These are phyloP conservation scores for Sylvietta virens DNA, from an alignment of 2,113 vertebrate species.

Conservation along the genomic window DNA sequence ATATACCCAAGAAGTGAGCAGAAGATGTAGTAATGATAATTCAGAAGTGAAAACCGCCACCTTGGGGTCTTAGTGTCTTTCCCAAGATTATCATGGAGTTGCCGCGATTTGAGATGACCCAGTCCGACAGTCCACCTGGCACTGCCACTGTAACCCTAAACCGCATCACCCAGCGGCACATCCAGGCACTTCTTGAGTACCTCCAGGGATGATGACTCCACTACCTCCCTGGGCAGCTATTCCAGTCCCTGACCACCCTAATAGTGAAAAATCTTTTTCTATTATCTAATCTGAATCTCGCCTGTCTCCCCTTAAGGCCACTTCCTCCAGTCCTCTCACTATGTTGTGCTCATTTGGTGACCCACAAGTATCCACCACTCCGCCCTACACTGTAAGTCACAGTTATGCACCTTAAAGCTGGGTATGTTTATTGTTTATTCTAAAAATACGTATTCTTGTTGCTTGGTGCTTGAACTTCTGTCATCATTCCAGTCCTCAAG, in stretches of 20 bases:
- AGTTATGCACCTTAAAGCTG: accelerated
- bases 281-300: accelerated
- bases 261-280: background rate
- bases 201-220: background rate
- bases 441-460: background rate
- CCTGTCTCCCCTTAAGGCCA: background rate
- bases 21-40: background rate
- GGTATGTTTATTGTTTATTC: background rate
- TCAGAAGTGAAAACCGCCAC: background rate
- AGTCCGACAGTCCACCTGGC: background rate
- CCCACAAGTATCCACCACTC: background rate
- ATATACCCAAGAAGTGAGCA: background rate
- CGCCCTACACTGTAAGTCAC: background rate
- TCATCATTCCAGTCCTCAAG: background rate
- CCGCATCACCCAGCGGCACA: background rate
- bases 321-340: background rate
- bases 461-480: background rate
- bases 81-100: accelerated
- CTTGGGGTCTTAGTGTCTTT: background rate
- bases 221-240: background rate
- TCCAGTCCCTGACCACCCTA: background rate
- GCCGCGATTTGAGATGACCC: no score
- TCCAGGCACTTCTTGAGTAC: background rate
- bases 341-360: background rate
- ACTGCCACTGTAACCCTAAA: no score